Conservation (phyloP, 2,797 vertebrate species). For the Rhinogobio ventralis region DNA sequence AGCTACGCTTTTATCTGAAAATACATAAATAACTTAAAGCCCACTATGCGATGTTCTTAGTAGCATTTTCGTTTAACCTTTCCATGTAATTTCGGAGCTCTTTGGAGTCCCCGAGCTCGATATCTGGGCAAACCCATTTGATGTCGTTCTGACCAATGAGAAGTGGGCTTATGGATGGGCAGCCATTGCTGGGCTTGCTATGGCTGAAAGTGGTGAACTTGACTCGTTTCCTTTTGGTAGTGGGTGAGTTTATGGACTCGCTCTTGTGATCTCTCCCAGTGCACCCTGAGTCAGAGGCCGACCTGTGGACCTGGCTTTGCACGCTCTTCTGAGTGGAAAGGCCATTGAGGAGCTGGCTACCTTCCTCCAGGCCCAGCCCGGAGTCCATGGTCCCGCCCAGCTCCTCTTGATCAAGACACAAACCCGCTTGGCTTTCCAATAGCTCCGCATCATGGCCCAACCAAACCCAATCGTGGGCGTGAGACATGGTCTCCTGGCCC, state of each 20-base stretch:
- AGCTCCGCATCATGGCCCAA: conserved; percentile 88
- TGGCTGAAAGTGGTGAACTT: conserved; percentile 93
- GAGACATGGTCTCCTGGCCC: conserved; percentile 83
- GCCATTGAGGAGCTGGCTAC: conserved; percentile 83
- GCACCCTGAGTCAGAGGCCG: conserved; percentile 60
- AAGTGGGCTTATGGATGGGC: conserved; percentile 85
- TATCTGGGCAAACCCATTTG: conserved; percentile 91
- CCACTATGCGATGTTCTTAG: conserved; percentile 76
- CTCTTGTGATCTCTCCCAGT: conserved; percentile 77
- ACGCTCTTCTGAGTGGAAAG: conserved; percentile 73
- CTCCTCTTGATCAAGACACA: conserved; percentile 84
- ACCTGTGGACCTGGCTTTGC: conserved; percentile 75
- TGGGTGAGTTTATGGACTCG: conserved; percentile 87
- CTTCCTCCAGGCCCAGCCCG: conserved; percentile 75
- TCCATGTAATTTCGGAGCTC: conserved; percentile 90
- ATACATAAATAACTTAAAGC: conserved; percentile 48
- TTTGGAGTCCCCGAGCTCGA: conserved; percentile 84
- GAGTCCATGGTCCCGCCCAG: conserved; percentile 79
- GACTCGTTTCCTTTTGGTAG: conserved; percentile 91
- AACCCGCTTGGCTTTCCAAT: conserved; percentile 78
- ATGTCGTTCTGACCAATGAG: conserved; percentile 85
- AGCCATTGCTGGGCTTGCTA: conserved; percentile 82
- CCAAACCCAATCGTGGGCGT: conserved; percentile 98
- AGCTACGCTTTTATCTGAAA: conserved; percentile 74
- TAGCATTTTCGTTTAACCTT: conserved; percentile 84